A percentile compares a stretch with the other conserved stretches of the same genome.
Evolutionary conservation across 1,140 invertebrate genomes (phyloP).

Genomic region (Bombus difficillimus): DNA sequence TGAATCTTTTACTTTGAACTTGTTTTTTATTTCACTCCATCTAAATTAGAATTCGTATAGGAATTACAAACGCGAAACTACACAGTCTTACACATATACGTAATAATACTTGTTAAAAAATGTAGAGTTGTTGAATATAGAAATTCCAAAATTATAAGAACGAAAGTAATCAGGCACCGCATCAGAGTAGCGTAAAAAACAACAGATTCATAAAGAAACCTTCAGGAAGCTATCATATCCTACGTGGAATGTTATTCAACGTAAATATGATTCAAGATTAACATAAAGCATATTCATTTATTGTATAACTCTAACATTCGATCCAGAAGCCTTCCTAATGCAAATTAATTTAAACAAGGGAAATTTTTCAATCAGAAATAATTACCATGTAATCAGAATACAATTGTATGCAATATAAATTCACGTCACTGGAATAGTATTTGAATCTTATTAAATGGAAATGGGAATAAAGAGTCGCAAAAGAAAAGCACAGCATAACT

Average conservation of each 20-base stretch:
- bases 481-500: neutral
- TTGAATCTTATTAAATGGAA: conserved; percentile 3
- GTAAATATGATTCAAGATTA: neutral
- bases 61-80: no score
- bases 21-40: no score
- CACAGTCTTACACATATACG: no score
- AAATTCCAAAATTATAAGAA: no score
- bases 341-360: neutral
- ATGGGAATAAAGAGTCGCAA: neutral
- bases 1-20: no score
- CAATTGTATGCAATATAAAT: neutral
- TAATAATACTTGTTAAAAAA: no score
- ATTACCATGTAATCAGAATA: neutral
- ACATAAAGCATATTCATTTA: neutral
- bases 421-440: neutral
- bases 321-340: neutral
- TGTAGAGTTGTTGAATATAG: no score
- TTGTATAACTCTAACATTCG: neutral
- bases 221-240: neutral
- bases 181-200: no score
- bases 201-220: no score
- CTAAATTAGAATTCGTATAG: neutral
- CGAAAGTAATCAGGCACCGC: no score
- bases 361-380: neutral
- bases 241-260: neutral